Conservation (phyloP, 2,113 vertebrate genomes). For the Sander lucioperca region DNA sequence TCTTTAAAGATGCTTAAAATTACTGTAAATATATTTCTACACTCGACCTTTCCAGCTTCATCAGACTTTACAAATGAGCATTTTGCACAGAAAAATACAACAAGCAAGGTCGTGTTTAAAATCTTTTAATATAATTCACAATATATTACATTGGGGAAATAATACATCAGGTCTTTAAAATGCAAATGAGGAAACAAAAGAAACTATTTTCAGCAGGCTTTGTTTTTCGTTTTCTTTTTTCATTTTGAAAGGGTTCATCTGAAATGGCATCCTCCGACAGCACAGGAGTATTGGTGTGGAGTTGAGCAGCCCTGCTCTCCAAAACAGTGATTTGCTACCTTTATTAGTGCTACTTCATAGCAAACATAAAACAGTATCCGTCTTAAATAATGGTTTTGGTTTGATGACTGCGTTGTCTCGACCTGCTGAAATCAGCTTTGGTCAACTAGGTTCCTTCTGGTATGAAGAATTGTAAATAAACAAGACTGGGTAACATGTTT, state of each 20-base stretch:
- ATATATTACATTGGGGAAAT: slow-evolving; percentile 81
- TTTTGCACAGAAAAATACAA: not conserved
- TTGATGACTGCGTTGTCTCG: slow-evolving; percentile 45
- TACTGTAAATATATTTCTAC: slow-evolving; percentile 58
- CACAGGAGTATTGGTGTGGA: slow-evolving; percentile 34
- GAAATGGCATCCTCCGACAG: not conserved
- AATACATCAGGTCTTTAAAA: slow-evolving; percentile 77
- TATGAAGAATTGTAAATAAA: slow-evolving; percentile 40
- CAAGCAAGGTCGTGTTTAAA: slow-evolving; percentile 58
- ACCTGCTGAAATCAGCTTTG: slow-evolving; percentile 26
- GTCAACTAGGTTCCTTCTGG: slow-evolving; percentile 21
- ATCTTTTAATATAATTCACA: slow-evolving; percentile 84
- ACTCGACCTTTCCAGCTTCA: not conserved
- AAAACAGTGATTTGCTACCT: slow-evolving; percentile 73
- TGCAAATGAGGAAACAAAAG: slow-evolving; percentile 57
- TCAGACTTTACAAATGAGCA: not conserved
- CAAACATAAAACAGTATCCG: slow-evolving; percentile 51
- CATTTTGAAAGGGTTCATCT: slow-evolving; percentile 21
- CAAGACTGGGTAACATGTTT: slow-evolving; percentile 30
- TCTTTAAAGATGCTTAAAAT: slow-evolving; percentile 12
- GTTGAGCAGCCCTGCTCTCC: slow-evolving; percentile 55
- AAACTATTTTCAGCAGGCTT: slow-evolving; percentile 51
- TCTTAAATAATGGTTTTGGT: slow-evolving; percentile 63
- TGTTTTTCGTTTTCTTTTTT: not conserved
- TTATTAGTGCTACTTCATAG: slow-evolving; percentile 51